A percentile compares a stretch with the other conserved stretches of the same genome.
These are phyloP conservation scores for Manis javanica DNA, from an alignment of 2,797 vertebrate genomes.

Conservation along the genomic window DNA sequence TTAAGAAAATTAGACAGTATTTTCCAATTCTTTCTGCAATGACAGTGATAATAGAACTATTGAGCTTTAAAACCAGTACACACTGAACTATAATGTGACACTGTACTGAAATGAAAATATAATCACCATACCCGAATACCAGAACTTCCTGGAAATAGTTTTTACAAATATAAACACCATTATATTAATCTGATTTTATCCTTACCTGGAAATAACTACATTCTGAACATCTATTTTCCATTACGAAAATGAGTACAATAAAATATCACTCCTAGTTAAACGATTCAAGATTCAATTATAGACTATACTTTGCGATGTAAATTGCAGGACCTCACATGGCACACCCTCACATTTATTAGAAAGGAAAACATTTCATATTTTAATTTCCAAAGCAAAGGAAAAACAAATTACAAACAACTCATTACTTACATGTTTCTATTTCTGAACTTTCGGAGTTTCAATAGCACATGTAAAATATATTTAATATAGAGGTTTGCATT, in stretches of 20 bases:
- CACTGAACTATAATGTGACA: background rate
- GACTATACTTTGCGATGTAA: background rate
- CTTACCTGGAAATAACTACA: background rate
- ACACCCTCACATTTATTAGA: background rate
- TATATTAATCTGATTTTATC: background rate
- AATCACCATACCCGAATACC: background rate
- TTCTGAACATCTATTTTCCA: background rate
- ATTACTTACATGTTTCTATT: background rate
- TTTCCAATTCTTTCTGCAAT: background rate
- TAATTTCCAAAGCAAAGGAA: background rate
- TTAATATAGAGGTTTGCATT: background rate
- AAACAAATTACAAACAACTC: background rate
- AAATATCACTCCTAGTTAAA: background rate
- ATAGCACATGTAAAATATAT: background rate
- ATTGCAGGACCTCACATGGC: background rate
- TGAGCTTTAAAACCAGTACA: background rate
- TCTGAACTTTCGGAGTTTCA: background rate
- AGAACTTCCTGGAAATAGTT: background rate
- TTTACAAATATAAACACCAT: background rate
- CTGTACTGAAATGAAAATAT: background rate
- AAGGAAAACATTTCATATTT: background rate
- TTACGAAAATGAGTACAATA: background rate
- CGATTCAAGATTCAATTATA: background rate
- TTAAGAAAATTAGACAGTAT: background rate
- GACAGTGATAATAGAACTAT: background rate